A percentile compares a stretch with the other conserved stretches of the same genome.
phyloP scores from a whole-genome alignment of 2,113 vertebrate species.

The Bufo gargarizans region DNA sequence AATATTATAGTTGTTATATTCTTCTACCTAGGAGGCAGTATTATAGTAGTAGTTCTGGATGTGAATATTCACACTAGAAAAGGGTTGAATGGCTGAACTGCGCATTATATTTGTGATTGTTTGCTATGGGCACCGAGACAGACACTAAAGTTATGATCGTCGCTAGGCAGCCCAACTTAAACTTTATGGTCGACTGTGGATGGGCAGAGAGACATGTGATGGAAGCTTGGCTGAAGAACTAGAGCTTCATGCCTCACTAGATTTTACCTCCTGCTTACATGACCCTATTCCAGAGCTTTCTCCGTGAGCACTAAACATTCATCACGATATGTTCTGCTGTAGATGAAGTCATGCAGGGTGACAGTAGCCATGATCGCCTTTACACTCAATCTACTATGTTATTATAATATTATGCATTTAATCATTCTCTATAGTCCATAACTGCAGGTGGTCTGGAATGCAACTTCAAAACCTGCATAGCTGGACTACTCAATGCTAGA shows the following conservation, averaged over 20 bases:
- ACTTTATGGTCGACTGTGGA: neutral
- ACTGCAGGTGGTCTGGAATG: neutral
- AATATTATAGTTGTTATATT: neutral
- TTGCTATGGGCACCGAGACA: neutral
- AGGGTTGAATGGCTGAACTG: neutral
- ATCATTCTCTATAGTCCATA: neutral
- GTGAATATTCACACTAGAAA: neutral
- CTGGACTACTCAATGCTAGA: neutral
- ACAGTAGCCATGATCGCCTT: neutral
- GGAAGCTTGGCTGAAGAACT: constrained; percentile 4
- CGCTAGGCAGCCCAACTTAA: neutral
- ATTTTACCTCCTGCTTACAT: constrained; percentile 17
- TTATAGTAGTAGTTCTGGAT: neutral
- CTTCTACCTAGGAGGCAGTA: too few species aligned
- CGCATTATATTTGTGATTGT: neutral
- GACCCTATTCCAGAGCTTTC: neutral
- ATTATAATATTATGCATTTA: neutral
- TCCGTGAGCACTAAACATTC: too few species aligned
- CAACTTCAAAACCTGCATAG: neutral
- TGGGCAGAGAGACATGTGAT: constrained; percentile 18
- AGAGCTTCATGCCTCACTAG: constrained; percentile 1
- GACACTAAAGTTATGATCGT: neutral
- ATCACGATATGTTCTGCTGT: neutral
- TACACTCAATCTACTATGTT: neutral
- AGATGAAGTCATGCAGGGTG: neutral